These are phyloP conservation scores for Strigamia crassipes DNA, from an alignment of 2,888 invertebrate species.

Conservation along the genomic window DNA sequence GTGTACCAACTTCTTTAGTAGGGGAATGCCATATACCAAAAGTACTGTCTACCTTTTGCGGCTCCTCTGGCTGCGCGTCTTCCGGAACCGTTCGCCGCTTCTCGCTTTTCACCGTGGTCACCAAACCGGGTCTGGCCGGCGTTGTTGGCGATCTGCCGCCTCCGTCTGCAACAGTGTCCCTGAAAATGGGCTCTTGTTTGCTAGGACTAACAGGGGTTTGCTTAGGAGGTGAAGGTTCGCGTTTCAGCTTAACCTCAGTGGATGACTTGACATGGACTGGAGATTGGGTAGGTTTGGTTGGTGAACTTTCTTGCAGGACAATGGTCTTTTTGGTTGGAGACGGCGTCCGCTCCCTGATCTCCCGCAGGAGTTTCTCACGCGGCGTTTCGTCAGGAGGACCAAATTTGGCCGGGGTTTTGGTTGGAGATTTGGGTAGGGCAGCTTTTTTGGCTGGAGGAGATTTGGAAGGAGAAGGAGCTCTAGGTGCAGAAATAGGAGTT, in stretches of 20 bases:
- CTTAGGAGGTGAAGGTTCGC: conserved; percentile 8
- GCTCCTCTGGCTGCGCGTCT: not conserved
- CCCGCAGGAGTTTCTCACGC: conserved; percentile 26
- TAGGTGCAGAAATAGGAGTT: not conserved
- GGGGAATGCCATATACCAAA: conserved; percentile 4
- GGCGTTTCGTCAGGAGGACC: conserved; percentile 43
- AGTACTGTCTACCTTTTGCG: conserved; percentile 24
- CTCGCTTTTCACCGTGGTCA: conserved; percentile 7
- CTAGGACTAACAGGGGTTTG: not conserved
- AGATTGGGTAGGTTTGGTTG: not conserved
- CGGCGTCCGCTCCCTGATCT: conserved; percentile 39
- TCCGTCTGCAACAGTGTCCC: too few species aligned
- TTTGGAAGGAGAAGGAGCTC: conserved; percentile 41
- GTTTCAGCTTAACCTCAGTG: not conserved
- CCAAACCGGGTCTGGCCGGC: not conserved
- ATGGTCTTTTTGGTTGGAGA: conserved; percentile 20
- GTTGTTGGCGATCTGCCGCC: too few species aligned
- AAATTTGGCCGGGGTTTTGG: conserved; percentile 24
- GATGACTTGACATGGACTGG: not conserved
- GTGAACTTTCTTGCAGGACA: not conserved
- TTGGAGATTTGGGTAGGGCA: conserved; percentile 25
- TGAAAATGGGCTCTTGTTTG: not conserved
- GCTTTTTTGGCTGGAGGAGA: conserved; percentile 39
- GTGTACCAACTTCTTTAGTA: conserved; percentile 30
- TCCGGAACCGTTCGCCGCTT: not conserved